phyloP scores from a whole-genome alignment of 2,113 vertebrate genomes.

The cat (Felis catus) region DNA sequence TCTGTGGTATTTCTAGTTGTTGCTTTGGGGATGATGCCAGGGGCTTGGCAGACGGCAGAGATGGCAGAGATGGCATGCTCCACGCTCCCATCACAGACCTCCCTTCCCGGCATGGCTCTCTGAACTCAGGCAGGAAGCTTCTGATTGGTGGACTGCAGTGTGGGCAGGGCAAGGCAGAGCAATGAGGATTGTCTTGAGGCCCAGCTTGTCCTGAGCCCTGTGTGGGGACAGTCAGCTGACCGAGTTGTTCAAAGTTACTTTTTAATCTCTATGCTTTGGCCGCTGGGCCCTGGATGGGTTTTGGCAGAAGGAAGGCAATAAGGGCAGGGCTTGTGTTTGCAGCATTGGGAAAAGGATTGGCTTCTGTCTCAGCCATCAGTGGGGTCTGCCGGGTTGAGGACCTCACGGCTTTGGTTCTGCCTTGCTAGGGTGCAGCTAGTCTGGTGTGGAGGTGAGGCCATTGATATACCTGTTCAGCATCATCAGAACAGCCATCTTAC shows the following conservation, averaged over 20 bases:
- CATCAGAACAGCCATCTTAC: neutral
- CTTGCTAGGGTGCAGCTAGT: conserved; percentile 19
- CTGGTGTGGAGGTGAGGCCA: neutral
- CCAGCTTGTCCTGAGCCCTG: neutral
- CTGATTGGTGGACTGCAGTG: neutral
- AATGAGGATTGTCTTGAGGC: conserved; percentile 6
- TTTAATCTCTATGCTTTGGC: conserved; percentile 43
- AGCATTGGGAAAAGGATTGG: neutral
- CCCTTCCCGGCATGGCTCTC: conserved; percentile 67
- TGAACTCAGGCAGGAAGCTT: conserved; percentile 73
- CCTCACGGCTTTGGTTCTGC: neutral
- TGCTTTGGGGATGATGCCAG: conserved; percentile 32
- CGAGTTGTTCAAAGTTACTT: conserved; percentile 43
- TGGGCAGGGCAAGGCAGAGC: neutral
- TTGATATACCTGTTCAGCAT: neutral
- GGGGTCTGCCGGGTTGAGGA: neutral
- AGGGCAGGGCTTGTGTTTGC: conserved; percentile 16
- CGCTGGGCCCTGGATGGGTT: conserved; percentile 4
- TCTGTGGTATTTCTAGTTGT: neutral
- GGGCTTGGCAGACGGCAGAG: conserved; percentile 57
- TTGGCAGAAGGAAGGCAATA: conserved; percentile 11
- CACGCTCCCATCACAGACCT: conserved; percentile 73
- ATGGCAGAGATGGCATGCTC: conserved; percentile 74
- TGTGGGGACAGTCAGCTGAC: neutral
- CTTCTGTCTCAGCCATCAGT: neutral